Percentiles rank a stretch among this genome's conserved stretches.
These are phyloP conservation scores for Gasterosteus aculeatus DNA, from an alignment of 2,113 vertebrate species.

Conservation along the genomic window DNA sequence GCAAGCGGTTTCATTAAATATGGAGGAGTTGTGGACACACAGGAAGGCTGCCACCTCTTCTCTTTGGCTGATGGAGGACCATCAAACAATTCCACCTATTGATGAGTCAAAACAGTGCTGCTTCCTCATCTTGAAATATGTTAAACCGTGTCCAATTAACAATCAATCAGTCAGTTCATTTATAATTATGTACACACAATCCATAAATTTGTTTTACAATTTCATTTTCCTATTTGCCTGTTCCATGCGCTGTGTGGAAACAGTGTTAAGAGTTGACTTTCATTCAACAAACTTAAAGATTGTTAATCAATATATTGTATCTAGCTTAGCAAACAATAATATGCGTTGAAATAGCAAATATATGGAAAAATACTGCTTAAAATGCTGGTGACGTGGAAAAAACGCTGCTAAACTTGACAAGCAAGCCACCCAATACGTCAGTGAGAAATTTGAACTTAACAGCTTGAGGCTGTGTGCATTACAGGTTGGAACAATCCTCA, in stretches of 20 bases:
- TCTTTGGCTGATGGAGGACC: not conserved
- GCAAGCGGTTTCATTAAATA: not conserved
- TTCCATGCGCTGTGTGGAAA: not conserved
- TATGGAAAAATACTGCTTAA: not conserved
- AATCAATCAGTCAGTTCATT: not conserved
- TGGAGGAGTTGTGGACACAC: not conserved
- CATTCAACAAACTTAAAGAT: not conserved
- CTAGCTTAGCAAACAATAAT: not conserved
- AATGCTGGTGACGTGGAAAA: not conserved
- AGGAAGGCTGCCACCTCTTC: not conserved
- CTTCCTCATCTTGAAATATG: not conserved
- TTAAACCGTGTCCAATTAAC: too few species aligned
- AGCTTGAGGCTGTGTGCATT: slow-evolving; percentile 22
- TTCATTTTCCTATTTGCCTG: too few species aligned
- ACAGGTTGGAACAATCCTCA: slow-evolving; percentile 11
- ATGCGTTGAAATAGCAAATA: not conserved
- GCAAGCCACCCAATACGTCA: not conserved
- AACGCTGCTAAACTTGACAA: not conserved
- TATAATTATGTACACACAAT: not conserved
- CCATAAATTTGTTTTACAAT: not conserved
- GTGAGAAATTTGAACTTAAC: not conserved
- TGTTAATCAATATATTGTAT: not conserved
- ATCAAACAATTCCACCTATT: not conserved
- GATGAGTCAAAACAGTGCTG: not conserved
- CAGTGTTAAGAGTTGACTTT: not conserved